phyloP scores from a whole-genome alignment of 2,888 invertebrate species.

The Drosophila ustulata region DNA sequence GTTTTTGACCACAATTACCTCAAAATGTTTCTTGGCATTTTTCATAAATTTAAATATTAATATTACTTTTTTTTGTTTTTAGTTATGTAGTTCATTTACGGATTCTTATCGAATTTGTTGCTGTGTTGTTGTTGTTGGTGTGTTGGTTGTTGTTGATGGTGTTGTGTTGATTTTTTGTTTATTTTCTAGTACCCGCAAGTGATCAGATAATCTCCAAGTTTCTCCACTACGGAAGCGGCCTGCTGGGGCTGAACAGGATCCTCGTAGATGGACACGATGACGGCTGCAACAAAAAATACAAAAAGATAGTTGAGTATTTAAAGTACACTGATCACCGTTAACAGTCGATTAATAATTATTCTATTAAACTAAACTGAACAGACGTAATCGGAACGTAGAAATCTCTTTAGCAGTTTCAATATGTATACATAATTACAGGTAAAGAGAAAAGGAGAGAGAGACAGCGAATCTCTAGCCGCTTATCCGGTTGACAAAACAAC shows the following conservation, averaged over 20 bases:
- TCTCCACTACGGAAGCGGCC: slow-evolving; percentile 98
- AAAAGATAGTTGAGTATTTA: too few species aligned
- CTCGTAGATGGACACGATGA: slow-evolving; percentile 97
- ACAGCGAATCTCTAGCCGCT: slow-evolving; percentile 34
- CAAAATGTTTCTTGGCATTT: slow-evolving; percentile 68
- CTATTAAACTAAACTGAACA: not conserved
- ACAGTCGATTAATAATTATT: not conserved
- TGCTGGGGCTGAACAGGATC: slow-evolving; percentile 98
- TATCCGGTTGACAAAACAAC: slow-evolving; percentile 68
- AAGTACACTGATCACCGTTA: not conserved
- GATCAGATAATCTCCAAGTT: slow-evolving; percentile 98
- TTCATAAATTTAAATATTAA: slow-evolving; percentile 75
- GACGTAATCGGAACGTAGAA: slow-evolving; percentile 28
- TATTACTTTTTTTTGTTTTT: slow-evolving; percentile 63
- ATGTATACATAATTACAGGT: slow-evolving; percentile 20
- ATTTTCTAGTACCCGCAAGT: slow-evolving; percentile 96
- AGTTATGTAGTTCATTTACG: slow-evolving; percentile 70
- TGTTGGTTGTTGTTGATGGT: slow-evolving; percentile 59
- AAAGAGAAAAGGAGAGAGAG: slow-evolving; percentile 2
- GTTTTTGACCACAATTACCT: slow-evolving; percentile 64
- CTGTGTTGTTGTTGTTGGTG: slow-evolving; percentile 43
- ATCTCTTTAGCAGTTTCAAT: slow-evolving; percentile 37
- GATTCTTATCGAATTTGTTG: slow-evolving; percentile 66
- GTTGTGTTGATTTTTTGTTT: slow-evolving; percentile 66
- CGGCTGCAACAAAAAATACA: slow-evolving; percentile 88